Evolutionary conservation across 2,797 vertebrate genomes (phyloP).

Genomic region (Sebastes itinus): DNA sequence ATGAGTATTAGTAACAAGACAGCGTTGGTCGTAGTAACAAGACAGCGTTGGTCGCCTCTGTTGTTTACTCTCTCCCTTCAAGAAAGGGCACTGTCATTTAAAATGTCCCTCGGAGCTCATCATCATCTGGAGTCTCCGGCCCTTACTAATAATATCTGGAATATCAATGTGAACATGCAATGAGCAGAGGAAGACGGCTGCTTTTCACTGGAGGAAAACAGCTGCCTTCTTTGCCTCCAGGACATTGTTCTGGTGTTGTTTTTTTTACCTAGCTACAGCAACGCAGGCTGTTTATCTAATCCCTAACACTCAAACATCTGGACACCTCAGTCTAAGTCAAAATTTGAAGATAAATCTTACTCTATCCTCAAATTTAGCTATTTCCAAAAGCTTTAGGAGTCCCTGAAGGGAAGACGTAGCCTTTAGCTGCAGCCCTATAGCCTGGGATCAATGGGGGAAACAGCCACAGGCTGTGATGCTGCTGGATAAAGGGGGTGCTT

Average conservation of each 20-base stretch:
- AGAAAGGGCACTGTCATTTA: constrained; percentile 71
- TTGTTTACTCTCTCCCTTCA: constrained; percentile 54
- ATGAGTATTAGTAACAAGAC: constrained; percentile 53
- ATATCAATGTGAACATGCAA: constrained; percentile 47
- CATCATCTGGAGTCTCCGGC: constrained; percentile 56
- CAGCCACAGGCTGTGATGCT: constrained; percentile 68
- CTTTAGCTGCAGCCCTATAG: constrained; percentile 24
- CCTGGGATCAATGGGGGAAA: constrained; percentile 68
- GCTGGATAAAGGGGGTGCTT: constrained; percentile 74
- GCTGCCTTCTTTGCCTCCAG: constrained; percentile 29
- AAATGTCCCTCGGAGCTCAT: constrained; percentile 66
- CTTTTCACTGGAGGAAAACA: constrained; percentile 52
- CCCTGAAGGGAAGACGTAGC: constrained; percentile 46
- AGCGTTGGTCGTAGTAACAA: constrained; percentile 37
- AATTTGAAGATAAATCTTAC: not conserved
- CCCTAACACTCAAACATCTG: constrained; percentile 13
- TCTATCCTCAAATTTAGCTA: not conserved
- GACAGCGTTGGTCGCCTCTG: constrained; percentile 24
- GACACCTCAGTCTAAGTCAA: constrained; percentile 5
- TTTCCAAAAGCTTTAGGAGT: constrained; percentile 56
- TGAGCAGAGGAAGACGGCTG: constrained; percentile 23
- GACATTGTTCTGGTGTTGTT: constrained; percentile 1
- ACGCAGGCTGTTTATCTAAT: constrained; percentile 14
- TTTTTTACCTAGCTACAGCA: not conserved
- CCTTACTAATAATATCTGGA: constrained; percentile 53